Conservation (phyloP, 1,140 invertebrate species). For the Steinernema khuongi region DNA sequence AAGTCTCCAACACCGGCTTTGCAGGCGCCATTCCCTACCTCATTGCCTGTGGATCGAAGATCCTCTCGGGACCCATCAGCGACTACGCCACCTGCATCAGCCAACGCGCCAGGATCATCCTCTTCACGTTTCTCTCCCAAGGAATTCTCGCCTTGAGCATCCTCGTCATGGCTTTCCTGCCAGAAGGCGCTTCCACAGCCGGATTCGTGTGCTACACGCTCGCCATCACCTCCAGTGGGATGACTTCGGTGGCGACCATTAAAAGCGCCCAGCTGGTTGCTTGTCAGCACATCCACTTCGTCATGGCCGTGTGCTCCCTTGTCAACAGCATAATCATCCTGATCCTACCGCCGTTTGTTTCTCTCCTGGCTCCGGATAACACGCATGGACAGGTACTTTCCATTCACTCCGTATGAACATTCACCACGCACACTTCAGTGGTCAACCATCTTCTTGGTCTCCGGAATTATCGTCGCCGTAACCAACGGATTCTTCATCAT, state of each 20-base stretch:
- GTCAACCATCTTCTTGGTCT: neutral
- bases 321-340: neutral
- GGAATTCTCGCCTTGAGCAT: neutral
- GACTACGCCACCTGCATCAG: slow-evolving; percentile 8
- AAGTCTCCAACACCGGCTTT: neutral
- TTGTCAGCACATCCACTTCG: slow-evolving; percentile 10
- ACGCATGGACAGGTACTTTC: neutral
- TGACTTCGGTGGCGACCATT: neutral
- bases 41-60: neutral
- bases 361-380: neutral
- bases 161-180: slow-evolving; percentile 4
- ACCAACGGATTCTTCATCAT: neutral
- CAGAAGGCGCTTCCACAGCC: neutral
- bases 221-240: neutral
- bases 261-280: slow-evolving; percentile 1
- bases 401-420: neutral
- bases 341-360: neutral
- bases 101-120: neutral
- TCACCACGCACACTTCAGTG: neutral
- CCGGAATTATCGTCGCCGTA: neutral
- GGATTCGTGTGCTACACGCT: slow-evolving; percentile 3
- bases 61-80: slow-evolving; percentile 2
- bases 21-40: neutral
- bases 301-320: neutral
- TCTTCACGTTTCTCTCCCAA: slow-evolving; percentile 2